Percentiles rank a stretch among this genome's conserved stretches.
These are phyloP conservation scores for Coptodon bakossiorum DNA, from an alignment of 2,113 vertebrate species.

Conservation along the genomic window DNA sequence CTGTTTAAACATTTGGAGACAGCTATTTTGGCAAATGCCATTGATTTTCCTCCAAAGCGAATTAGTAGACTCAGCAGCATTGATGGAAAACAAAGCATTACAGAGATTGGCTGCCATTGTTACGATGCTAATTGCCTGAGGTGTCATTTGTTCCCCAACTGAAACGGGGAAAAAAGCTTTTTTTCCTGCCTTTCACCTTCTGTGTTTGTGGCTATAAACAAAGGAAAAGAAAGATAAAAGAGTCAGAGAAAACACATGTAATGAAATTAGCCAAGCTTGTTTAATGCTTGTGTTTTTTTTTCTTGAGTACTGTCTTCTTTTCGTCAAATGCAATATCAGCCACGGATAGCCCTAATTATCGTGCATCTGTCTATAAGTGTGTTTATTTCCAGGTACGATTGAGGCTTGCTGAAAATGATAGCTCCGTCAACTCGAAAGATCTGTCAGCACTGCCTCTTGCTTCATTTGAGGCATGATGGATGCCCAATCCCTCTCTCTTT, in stretches of 20 bases:
- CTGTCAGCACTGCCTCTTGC: neutral
- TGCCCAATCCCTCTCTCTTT: neutral
- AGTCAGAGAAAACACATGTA: neutral
- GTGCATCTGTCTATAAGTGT: neutral
- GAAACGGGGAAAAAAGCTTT: neutral
- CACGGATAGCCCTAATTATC: neutral
- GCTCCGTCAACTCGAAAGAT: neutral
- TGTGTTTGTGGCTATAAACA: conserved; percentile 9
- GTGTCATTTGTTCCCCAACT: conserved; percentile 30
- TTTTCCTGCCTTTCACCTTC: neutral
- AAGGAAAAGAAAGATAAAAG: neutral
- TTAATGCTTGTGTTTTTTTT: neutral
- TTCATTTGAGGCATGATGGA: conserved; percentile 13
- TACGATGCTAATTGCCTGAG: conserved; percentile 33
- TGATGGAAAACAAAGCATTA: conserved; percentile 52
- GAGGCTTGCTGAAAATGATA: neutral
- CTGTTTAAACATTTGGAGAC: conserved; percentile 40
- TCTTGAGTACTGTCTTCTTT: neutral
- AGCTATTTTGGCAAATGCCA: conserved; percentile 37
- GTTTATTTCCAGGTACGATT: neutral
- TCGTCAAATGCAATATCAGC: neutral
- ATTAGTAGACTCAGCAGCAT: conserved; percentile 27
- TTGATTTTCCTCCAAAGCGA: conserved; percentile 46
- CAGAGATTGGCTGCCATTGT: conserved; percentile 39
- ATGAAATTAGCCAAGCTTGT: neutral